These are phyloP conservation scores for Calliopsis andreniformis DNA, from an alignment of 1,140 invertebrate species.

Conservation along the genomic window DNA sequence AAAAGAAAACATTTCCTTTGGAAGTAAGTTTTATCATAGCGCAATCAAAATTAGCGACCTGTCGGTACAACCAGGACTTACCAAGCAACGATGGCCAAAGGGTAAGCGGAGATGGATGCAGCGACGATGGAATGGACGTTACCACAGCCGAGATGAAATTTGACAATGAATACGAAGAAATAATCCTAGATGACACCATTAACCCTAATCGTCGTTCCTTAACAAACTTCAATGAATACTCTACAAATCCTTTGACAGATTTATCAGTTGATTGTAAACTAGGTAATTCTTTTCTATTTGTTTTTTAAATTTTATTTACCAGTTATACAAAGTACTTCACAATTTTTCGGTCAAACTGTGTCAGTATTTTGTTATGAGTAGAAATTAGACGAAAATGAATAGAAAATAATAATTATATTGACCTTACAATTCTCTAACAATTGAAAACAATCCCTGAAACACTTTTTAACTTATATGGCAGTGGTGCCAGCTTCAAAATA, in stretches of 20 bases:
- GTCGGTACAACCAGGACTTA: slow-evolving; percentile 66
- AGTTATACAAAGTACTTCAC: background rate
- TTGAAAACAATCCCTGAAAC: too few species aligned
- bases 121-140: background rate
- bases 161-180: slow-evolving; percentile 7
- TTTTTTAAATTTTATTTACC: background rate
- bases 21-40: slow-evolving; percentile 62
- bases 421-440: too few species aligned
- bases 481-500: too few species aligned
- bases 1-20: slow-evolving; percentile 27
- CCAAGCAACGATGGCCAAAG: slow-evolving; percentile 19
- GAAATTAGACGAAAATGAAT: too few species aligned
- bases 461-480: too few species aligned
- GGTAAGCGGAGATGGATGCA: slow-evolving; percentile 5
- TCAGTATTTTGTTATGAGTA: too few species aligned
- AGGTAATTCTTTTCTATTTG: background rate
- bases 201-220: background rate
- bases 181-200: background rate
- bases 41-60: slow-evolving; percentile 62
- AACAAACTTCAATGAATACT: background rate
- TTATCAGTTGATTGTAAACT: background rate
- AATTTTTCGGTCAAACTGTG: too few species aligned
- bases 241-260: background rate
- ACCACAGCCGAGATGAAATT: background rate
- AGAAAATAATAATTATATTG: too few species aligned